phyloP scores from a whole-genome alignment of 23 tunicate species.

The Botrylloides violaceus region DNA sequence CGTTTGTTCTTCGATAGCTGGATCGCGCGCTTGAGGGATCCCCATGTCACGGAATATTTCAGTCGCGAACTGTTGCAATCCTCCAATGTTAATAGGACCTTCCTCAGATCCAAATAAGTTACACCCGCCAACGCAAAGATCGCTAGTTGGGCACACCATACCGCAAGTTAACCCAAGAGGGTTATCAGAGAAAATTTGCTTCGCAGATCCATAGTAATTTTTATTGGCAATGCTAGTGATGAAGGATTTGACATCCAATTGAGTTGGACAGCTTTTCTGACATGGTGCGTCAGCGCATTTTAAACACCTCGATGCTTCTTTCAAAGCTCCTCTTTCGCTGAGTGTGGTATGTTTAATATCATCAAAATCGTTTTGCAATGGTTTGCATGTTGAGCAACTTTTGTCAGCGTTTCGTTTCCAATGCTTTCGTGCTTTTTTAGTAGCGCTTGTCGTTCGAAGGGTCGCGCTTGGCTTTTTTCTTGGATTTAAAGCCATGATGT shows the following conservation, averaged over 20 bases:
- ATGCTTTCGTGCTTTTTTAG: constrained; percentile 72
- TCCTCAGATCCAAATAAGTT: constrained; percentile 94
- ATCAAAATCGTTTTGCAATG: constrained; percentile 83
- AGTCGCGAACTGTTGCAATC: constrained; percentile 96
- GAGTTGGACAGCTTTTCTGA: constrained; percentile 98
- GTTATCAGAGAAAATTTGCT: constrained; percentile 91
- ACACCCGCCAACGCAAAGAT: constrained; percentile 98
- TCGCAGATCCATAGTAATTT: constrained; percentile 98
- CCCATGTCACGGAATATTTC: constrained; percentile 93
- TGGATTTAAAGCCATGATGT: constrained; percentile 66
- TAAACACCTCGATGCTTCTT: constrained; percentile 95
- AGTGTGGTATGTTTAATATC: constrained; percentile 98
- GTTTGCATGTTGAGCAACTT: constrained; percentile 72
- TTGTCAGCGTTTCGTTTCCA: constrained; percentile 98
- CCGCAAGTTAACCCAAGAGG: constrained; percentile 99
- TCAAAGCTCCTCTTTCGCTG: constrained; percentile 91
- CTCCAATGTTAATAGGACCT: constrained; percentile 98
- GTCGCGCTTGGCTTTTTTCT: constrained; percentile 66
- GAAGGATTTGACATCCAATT: constrained; percentile 87
- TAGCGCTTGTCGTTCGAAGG: constrained; percentile 43
- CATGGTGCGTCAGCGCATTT: constrained; percentile 99
- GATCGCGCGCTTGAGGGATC: constrained; percentile 91
- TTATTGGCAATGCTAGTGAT: constrained; percentile 93
- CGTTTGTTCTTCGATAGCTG: constrained; percentile 43
- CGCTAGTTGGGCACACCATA: constrained; percentile 99